Conservation (phyloP, 2,113 vertebrate species). For the Microtus richardsoni region DNA sequence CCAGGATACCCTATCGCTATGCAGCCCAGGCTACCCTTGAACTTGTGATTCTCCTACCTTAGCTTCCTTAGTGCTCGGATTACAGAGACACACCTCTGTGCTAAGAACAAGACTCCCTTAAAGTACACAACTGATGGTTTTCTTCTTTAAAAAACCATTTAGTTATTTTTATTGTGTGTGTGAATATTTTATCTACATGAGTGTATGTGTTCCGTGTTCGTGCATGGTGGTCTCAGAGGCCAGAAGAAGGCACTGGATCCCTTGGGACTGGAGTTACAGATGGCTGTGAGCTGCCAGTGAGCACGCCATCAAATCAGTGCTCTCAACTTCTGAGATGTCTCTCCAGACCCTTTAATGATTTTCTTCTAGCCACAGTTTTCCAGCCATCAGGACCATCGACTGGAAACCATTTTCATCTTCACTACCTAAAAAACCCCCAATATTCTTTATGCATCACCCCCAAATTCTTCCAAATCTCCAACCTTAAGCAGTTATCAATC, state of each 20-base stretch:
- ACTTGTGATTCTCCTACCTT: neutral
- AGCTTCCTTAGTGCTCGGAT: neutral
- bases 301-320: neutral
- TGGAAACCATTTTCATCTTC: neutral
- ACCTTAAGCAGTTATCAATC: neutral
- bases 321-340: neutral
- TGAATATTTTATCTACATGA: neutral
- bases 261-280: neutral
- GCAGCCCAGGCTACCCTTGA: neutral
- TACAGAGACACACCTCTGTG: neutral
- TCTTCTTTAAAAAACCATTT: neutral
- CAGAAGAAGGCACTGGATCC: neutral
- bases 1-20: neutral
- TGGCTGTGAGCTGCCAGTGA: neutral
- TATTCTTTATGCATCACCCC: neutral
- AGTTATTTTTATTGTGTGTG: neutral
- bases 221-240: neutral
- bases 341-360: neutral
- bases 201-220: neutral
- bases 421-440: neutral
- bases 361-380: neutral
- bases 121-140: neutral
- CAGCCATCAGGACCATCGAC: neutral
- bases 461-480: neutral
- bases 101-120: neutral